Evolutionary conservation across 2,888 invertebrate genomes (phyloP).

Genomic region (Sussaba pulchella): DNA sequence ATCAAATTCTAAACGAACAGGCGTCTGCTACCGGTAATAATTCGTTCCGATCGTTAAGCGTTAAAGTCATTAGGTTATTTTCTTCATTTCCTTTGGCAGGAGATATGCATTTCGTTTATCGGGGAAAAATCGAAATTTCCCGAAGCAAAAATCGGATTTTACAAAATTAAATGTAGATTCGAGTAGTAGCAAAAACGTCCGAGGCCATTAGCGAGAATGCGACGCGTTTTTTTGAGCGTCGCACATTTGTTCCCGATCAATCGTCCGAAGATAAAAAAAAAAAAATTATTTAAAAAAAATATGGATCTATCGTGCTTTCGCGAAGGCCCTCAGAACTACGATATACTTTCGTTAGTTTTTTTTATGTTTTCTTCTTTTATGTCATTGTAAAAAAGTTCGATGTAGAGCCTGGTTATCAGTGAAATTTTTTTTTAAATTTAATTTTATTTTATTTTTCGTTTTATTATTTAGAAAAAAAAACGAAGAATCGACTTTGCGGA

Average conservation of each 20-base stretch:
- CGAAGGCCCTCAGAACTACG: constrained; percentile 37
- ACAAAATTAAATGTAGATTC: constrained; percentile 51
- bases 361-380: background rate
- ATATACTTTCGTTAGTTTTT: constrained; percentile 35
- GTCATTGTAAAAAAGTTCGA: constrained; percentile 5
- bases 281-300: background rate
- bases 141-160: constrained; percentile 13
- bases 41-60: constrained; percentile 48
- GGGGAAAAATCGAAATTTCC: background rate
- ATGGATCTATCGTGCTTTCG: constrained; percentile 29
- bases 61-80: constrained; percentile 26
- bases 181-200: constrained; percentile 47
- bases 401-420: background rate
- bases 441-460: constrained; percentile 15
- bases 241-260: constrained; percentile 36
- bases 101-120: constrained; percentile 66
- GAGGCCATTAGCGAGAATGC: constrained; percentile 33
- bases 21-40: constrained; percentile 55
- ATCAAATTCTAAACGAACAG: constrained; percentile 56
- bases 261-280: constrained; percentile 21
- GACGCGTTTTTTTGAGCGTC: background rate
- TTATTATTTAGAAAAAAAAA: constrained; percentile 22
- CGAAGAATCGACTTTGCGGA: constrained; percentile 43
- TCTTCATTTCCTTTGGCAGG: constrained; percentile 32
- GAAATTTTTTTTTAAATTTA: background rate